A percentile compares a stretch with the other conserved stretches of the same genome.
Conservation (phyloP, 2,797 vertebrate genomes). For the Microtus obscurus region DNA sequence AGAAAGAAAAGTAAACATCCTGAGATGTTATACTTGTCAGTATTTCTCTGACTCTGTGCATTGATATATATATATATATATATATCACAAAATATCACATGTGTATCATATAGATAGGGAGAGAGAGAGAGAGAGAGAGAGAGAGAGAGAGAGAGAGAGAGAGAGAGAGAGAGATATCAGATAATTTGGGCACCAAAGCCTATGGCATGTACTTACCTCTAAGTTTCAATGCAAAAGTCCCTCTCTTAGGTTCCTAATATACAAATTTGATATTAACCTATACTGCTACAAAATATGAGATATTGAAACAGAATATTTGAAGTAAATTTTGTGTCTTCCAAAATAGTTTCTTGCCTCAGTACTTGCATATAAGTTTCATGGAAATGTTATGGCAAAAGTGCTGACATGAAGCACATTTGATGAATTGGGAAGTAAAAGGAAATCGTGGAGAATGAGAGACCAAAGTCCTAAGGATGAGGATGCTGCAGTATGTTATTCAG, state of each 20-base stretch:
- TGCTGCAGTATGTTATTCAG: background rate
- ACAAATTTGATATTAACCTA: conserved; percentile 42
- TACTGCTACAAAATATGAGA: background rate
- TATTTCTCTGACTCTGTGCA: conserved; percentile 58
- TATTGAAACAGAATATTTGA: background rate
- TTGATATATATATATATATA: background rate
- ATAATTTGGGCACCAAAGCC: conserved; percentile 48
- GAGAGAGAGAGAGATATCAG: background rate
- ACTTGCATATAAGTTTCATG: conserved; percentile 43
- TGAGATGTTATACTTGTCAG: conserved; percentile 17
- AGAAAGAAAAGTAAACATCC: conserved; percentile 11
- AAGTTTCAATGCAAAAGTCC: conserved; percentile 14
- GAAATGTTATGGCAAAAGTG: background rate
- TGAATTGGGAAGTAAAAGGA: background rate
- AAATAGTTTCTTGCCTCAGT: conserved; percentile 9
- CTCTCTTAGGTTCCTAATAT: conserved; percentile 41
- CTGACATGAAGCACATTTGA: background rate
- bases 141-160: too few relatives aligned
- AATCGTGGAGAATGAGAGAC: background rate
- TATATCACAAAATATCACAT: too few relatives aligned
- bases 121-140: too few relatives aligned
- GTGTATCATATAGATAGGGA: background rate
- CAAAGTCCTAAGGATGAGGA: background rate
- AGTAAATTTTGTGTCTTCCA: conserved; percentile 11
- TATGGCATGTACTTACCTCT: background rate